Evolutionary conservation across 2,888 invertebrate genomes (phyloP).

Genomic region (Leptinotarsa peninsularis): DNA sequence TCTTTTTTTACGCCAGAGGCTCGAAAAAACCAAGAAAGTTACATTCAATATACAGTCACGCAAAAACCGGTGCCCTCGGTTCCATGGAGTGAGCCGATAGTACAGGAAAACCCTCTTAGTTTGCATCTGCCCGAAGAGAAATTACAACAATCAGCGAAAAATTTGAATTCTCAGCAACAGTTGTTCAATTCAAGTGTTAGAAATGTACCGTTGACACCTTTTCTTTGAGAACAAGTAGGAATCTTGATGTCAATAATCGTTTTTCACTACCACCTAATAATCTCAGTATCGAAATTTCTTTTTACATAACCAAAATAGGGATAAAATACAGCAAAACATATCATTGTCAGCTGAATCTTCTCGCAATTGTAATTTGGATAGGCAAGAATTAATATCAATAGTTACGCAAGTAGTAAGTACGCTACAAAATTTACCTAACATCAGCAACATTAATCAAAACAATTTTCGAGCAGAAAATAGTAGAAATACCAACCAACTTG

Average conservation of each 20-base stretch:
- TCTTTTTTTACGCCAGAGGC: neutral
- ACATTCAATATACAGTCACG: neutral
- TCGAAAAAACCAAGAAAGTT: neutral
- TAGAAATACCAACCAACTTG: constrained; percentile 3
- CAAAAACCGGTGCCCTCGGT: neutral
- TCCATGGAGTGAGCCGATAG: neutral
- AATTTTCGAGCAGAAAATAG: neutral
- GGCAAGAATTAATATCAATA: neutral
- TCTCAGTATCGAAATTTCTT: neutral
- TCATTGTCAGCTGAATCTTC: neutral
- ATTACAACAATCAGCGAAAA: neutral
- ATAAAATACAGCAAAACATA: neutral
- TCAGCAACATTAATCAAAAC: neutral
- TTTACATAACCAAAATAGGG: neutral
- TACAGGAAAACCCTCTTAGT: neutral
- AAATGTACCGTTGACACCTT: neutral
- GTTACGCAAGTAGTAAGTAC: constrained; percentile 9
- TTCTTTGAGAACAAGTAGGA: neutral
- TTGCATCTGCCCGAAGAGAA: neutral
- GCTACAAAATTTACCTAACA: neutral
- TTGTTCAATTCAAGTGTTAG: neutral
- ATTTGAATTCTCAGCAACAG: neutral
- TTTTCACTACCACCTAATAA: neutral
- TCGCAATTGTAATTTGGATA: constrained; percentile 1
- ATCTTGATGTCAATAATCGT: neutral